These are phyloP conservation scores for Fukomys damarensis DNA, from an alignment of 2,113 vertebrate genomes.

Conservation along the genomic window DNA sequence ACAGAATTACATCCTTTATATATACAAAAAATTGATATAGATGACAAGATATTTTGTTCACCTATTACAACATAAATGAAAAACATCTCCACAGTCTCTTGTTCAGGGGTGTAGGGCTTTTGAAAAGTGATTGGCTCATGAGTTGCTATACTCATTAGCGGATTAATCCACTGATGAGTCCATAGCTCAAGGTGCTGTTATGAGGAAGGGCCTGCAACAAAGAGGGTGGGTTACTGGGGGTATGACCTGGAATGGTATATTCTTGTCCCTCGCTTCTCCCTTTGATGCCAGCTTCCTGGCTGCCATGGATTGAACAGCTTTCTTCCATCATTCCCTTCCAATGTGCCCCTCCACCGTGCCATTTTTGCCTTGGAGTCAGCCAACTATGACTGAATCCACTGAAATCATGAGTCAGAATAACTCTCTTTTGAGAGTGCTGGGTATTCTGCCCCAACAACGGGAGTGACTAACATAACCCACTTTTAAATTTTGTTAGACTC, in stretches of 20 bases:
- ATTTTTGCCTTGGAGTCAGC: background rate
- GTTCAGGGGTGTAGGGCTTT: background rate
- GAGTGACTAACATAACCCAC: background rate
- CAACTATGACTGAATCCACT: background rate
- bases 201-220: background rate
- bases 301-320: background rate
- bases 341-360: too few species aligned
- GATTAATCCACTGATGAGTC: background rate
- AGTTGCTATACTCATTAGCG: background rate
- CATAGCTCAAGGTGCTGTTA: background rate
- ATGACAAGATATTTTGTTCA: background rate
- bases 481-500: background rate
- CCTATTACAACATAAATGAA: background rate
- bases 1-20: background rate
- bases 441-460: background rate
- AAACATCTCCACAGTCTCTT: background rate
- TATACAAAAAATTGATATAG: background rate
- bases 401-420: background rate
- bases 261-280: background rate
- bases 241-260: background rate
- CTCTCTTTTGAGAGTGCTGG: background rate
- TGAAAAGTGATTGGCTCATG: background rate
- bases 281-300: background rate
- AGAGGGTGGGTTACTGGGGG: background rate
- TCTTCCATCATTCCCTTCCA: background rate